Evolutionary conservation across 1,140 invertebrate species (phyloP).

Genomic region (Phenacoccus solenopsis): DNA sequence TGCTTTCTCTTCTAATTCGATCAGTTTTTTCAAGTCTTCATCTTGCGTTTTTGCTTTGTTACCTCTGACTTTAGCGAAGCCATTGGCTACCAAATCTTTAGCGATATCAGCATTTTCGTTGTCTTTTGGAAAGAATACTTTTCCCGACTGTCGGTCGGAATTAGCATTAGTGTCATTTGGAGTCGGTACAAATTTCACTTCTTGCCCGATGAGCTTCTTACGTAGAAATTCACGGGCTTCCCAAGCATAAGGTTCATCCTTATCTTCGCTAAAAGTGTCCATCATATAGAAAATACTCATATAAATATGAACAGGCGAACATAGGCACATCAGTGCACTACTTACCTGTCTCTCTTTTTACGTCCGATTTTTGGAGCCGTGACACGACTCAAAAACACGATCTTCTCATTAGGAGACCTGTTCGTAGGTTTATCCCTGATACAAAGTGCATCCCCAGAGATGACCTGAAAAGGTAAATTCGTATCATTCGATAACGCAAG

Average conservation of each 20-base stretch:
- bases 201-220: constrained; percentile 81
- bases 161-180: background rate
- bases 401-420: constrained; percentile 81
- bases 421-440: constrained; percentile 62
- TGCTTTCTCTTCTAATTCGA: constrained; percentile 82
- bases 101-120: constrained; percentile 47
- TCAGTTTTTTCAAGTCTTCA: constrained; percentile 42
- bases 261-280: constrained; percentile 47
- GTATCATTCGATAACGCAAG: background rate
- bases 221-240: constrained; percentile 88
- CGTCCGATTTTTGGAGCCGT: constrained; percentile 83
- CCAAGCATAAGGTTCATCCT: constrained; percentile 92
- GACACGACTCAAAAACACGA: constrained; percentile 78
- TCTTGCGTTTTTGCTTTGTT: constrained; percentile 50
- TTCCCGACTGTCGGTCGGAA: constrained; percentile 48
- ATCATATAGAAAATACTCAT: constrained; percentile 25
- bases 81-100: constrained; percentile 74
- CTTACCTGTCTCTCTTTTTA: constrained; percentile 46
- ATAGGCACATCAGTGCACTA: constrained; percentile 21
- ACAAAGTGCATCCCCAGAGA: constrained; percentile 81
- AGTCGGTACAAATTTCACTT: constrained; percentile 56
- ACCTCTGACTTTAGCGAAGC: constrained; percentile 68
- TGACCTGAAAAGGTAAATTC: constrained; percentile 45
- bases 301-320: background rate
- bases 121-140: constrained; percentile 65